Base-by-base conservation (phyloP, 2,113 vertebrate species). In the Chitala chitala region DNA sequence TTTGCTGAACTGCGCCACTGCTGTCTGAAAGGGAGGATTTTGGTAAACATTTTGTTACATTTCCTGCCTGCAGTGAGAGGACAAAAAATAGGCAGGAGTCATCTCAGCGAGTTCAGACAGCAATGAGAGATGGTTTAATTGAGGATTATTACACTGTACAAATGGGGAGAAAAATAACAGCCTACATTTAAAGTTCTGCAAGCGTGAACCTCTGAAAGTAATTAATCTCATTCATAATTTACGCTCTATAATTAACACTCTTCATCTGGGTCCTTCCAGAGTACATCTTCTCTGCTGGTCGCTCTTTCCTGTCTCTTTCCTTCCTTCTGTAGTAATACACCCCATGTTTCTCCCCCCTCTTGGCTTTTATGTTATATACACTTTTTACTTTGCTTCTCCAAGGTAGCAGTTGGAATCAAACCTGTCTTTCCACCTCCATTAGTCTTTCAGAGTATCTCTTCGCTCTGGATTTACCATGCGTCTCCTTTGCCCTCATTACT, bases 251-350 rank as follows among this genome's bases (percentile, higher is more conserved):
- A 72, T 72, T 71, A 71, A 71, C 51, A 55, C 10, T 13, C 36
- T 71, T 71, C 51, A 56, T 71, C 33, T 55, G 24, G 51, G 51
- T 22, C 69, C 48, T 55, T 56, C 71, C 38, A 54, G 29, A 26
- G 24, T 50, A 48, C 42, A 70, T 48, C 38, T 38, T 50, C 55
- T 51, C 36, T 54, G 12, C 51, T 29, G n/a, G n/a, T 56, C 7
- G 33, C 68, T 71, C 66, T 65, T 63, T 74, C 56, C 68, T 58
- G 74, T 70, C 64, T 74, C 68, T 69, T 74, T 72, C 65, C 40
- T 65, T 71, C 53, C 61, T 66, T 65, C 69, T 65, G 24, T 42
- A 48, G 59, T n/a, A n/a, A n/a, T n/a, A n/a, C n/a, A n/a, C n/a
- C n/a, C n/a, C n/a, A 73, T 73, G 24, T 46, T 38, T 13, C 20